Percentiles rank a stretch among this genome's conserved stretches.
phyloP scores from a whole-genome alignment of 2,113 vertebrate genomes.

The Pelodiscus sinensis region DNA sequence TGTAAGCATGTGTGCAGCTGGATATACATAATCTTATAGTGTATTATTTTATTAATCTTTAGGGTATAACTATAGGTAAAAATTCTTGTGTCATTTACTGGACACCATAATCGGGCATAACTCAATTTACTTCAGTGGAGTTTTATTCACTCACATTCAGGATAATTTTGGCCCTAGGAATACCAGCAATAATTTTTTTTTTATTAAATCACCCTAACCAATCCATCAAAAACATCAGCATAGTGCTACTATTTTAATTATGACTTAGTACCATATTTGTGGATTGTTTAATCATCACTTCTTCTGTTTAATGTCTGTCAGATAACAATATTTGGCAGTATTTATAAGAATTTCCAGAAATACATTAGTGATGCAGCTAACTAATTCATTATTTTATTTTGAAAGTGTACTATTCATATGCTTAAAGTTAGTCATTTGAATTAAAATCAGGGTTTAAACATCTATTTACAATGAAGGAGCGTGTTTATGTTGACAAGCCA shows the following conservation, averaged over 20 bases:
- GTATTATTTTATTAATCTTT: background rate
- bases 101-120: background rate
- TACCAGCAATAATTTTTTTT: background rate
- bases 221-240: background rate
- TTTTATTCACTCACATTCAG: background rate
- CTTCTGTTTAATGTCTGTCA: background rate
- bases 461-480: background rate
- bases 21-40: background rate
- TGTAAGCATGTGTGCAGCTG: background rate
- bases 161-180: background rate
- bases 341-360: background rate
- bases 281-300: background rate
- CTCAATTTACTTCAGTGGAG: background rate
- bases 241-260: background rate
- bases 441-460: constrained; percentile 3
- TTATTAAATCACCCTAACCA: background rate
- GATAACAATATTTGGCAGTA: background rate
- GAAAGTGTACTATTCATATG: background rate
- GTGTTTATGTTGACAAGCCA: background rate
- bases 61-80: background rate
- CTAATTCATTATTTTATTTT: background rate
- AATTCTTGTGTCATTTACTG: background rate
- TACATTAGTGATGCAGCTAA: constrained; percentile 5
- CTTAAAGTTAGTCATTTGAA: background rate
- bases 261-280: fast-evolving